Percentiles rank a stretch among this genome's conserved stretches.
phyloP scores from a whole-genome alignment of 2,888 invertebrate genomes.

The Oegoconia quadripuncta region DNA sequence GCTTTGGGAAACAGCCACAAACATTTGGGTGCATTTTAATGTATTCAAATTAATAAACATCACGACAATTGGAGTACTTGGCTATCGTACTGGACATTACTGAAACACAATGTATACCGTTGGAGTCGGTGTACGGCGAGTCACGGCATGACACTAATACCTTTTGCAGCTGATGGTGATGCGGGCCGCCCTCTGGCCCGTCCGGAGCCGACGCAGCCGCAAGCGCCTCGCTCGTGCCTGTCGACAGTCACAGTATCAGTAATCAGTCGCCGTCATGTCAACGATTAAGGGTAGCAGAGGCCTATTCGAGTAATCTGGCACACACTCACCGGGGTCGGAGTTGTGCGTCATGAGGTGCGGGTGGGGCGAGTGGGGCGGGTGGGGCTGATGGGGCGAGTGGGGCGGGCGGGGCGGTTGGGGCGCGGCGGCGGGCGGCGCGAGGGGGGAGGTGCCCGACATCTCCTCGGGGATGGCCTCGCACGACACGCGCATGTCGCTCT shows the following conservation, averaged over 20 bases:
- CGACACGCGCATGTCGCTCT: slow-evolving; percentile 90
- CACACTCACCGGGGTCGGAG: slow-evolving; percentile 62
- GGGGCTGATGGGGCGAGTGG: slow-evolving; percentile 10
- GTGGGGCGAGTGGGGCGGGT: slow-evolving; percentile 22
- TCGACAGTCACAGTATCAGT: too few species aligned
- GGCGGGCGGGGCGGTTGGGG: slow-evolving; percentile 13
- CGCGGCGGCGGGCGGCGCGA: slow-evolving; percentile 58
- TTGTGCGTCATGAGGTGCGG: slow-evolving; percentile 59
- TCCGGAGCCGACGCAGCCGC: slow-evolving; percentile 30
- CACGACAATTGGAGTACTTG: too few species aligned
- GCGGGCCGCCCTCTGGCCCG: too few species aligned
- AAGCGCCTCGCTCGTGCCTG: slow-evolving; percentile 23
- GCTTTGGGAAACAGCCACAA: too few species aligned
- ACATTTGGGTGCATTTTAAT: too few species aligned
- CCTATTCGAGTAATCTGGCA: too few species aligned
- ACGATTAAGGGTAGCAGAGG: too few species aligned
- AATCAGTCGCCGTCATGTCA: too few species aligned
- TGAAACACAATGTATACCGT: too few species aligned
- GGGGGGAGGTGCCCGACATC: slow-evolving; percentile 88
- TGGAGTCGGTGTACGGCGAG: too few species aligned
- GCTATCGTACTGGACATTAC: too few species aligned
- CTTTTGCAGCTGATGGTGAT: slow-evolving; percentile 25
- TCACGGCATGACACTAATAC: slow-evolving; percentile 15
- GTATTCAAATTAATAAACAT: too few species aligned
- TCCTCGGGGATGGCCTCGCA: slow-evolving; percentile 96